Base-by-base conservation (phyloP, 2,113 vertebrate genomes). In the Dolichallabes microphthalmus region DNA sequence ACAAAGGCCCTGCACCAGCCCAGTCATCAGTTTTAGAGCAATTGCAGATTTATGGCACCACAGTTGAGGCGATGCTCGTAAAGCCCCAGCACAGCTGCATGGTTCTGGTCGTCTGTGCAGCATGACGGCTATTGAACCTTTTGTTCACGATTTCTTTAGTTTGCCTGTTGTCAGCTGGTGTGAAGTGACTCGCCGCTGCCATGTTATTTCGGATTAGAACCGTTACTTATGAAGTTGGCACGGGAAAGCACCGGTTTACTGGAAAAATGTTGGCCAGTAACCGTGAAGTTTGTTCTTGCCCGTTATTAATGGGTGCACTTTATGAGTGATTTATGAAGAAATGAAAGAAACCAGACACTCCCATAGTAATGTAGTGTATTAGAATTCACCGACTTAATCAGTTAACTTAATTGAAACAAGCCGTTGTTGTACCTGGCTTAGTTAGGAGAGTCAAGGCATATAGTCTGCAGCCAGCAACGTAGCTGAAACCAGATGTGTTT, bases 51-150 rank as follows among this genome's bases (percentile, higher is more conserved):
- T 93, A 92, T 83, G 90, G 83, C 88, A 73, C 39, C 74, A 57
- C 53, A 88, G 88, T 90, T 90, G 86, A 90, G 90, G 88, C 88
- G 27, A 90, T 88, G 90, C 89, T 87, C 82, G 87, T 93, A 93
- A 94, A 93, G 87, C 92, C 90, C 84, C 88, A 92, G 88, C 90
- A 90, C 93, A 91, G 93, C 92, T 93, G 92, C 89, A 88, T 89
- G 84, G 55, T 88, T 92, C 90, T 92, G 89, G 90, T 86, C 89
- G 88, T 88, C 75, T 86, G 82, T 73, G 80, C 60, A 71, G 55
- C 61, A 87, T 86, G 90, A 91, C 79, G 58, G 17, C 88, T 88
- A 89, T 87, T 92, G 89, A 91, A 89, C 88, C 91, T 92, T 91
- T 86, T 86, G 85, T 86, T 86, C 69, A 71, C 39, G 11, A 32